Conservation (phyloP, 2,888 invertebrate species). For the Ectropis crepuscularia region DNA sequence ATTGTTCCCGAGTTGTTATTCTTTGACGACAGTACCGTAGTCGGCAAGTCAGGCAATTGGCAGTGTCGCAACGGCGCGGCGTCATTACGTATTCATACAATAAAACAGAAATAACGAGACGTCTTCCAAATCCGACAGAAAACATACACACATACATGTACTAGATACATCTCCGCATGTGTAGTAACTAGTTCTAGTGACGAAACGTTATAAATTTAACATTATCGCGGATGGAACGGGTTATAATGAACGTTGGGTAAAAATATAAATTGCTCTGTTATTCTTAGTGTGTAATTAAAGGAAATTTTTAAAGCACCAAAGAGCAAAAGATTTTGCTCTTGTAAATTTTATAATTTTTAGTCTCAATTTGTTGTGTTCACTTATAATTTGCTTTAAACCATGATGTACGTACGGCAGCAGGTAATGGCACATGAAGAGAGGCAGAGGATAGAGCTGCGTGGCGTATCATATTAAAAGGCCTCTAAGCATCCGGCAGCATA, state of each 20-base stretch:
- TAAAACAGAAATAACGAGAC: conserved; percentile 81
- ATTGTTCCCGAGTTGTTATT: conserved; percentile 44
- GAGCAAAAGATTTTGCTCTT: too few relatives aligned
- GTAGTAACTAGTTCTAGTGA: conserved; percentile 38
- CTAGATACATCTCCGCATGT: conserved; percentile 21
- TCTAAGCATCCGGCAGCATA: too few relatives aligned
- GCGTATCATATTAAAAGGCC: too few relatives aligned
- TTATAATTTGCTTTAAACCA: too few relatives aligned
- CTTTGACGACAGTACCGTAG: conserved; percentile 71
- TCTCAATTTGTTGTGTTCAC: background rate
- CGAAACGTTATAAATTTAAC: conserved; percentile 41
- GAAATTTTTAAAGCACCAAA: conserved; percentile 12
- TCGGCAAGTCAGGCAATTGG: conserved; percentile 72
- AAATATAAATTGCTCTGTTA: conserved; percentile 48
- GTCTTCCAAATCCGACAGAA: conserved; percentile 58
- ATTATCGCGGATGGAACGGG: conserved; percentile 48
- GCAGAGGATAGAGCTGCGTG: too few relatives aligned
- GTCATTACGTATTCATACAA: conserved; percentile 80
- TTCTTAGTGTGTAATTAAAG: conserved; percentile 44
- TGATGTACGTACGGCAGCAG: too few relatives aligned
- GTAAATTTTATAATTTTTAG: too few relatives aligned
- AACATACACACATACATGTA: conserved; percentile 41
- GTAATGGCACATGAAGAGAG: too few relatives aligned
- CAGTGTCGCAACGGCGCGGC: conserved; percentile 70
- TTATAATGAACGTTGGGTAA: conserved; percentile 47